Conservation (phyloP, 1,140 invertebrate species). For the Brachionus koreanus region DNA sequence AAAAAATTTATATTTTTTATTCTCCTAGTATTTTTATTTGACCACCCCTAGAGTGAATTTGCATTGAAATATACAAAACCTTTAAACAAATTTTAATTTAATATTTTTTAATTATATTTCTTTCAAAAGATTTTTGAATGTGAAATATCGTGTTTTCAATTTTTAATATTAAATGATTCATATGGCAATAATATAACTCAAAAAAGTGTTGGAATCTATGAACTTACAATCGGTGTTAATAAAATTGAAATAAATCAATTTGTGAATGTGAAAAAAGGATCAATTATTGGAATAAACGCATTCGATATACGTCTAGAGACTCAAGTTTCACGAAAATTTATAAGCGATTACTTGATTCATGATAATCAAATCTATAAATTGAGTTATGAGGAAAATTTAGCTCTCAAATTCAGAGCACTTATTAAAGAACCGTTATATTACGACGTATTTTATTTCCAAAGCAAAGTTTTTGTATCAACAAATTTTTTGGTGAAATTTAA, state of each 20-base stretch:
- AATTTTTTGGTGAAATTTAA: not conserved
- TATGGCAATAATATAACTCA: not conserved
- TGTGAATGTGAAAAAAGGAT: not conserved
- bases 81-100: too few species aligned
- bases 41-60: too few species aligned
- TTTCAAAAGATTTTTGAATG: not conserved
- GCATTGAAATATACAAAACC: too few species aligned
- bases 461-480: not conserved
- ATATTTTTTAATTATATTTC: not conserved
- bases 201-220: not conserved
- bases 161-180: not conserved
- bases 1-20: too few species aligned
- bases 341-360: not conserved
- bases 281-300: not conserved
- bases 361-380: not conserved
- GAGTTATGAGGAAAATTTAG: not conserved
- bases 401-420: not conserved
- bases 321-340: not conserved
- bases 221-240: not conserved
- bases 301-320: not conserved
- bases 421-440: not conserved
- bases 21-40: too few species aligned
- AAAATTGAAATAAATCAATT: not conserved
- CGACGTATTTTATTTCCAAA: not conserved
- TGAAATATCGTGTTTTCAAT: not conserved